These are phyloP conservation scores for Lochmaea crataegi DNA, from an alignment of 2,888 invertebrate species.

Conservation along the genomic window DNA sequence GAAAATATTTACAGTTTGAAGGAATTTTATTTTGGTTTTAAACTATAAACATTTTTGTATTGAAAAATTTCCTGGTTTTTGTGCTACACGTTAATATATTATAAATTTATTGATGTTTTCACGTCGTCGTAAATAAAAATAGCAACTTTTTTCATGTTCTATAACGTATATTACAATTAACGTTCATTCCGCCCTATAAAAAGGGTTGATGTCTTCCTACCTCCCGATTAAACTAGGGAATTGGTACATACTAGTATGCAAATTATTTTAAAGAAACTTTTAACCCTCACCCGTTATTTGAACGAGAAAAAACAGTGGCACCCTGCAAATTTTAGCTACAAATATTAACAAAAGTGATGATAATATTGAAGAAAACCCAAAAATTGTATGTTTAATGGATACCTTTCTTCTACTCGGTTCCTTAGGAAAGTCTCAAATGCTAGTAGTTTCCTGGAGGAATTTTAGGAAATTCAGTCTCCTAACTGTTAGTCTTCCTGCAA, in stretches of 20 bases:
- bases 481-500: too few relatives aligned
- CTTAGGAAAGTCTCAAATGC: too few relatives aligned
- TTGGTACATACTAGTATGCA: constrained; percentile 37
- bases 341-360: too few relatives aligned
- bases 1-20: neutral
- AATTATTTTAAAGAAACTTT: constrained; percentile 35
- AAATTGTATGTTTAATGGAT: too few relatives aligned
- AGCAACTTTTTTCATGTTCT: neutral
- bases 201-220: constrained; percentile 14
- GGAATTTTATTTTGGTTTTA: neutral
- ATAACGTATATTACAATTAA: constrained; percentile 21
- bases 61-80: neutral
- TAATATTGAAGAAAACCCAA: too few relatives aligned
- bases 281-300: constrained; percentile 34
- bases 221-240: constrained; percentile 23
- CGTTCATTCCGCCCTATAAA: constrained; percentile 9
- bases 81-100: neutral
- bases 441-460: too few relatives aligned
- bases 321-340: neutral
- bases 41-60: neutral
- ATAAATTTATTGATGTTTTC: too few relatives aligned
- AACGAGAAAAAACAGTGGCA: constrained; percentile 13
- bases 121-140: too few relatives aligned
- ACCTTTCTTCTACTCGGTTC: too few relatives aligned
- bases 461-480: too few relatives aligned